Conservation (phyloP, 1,140 invertebrate species). For the Oryctes rhinoceros region DNA sequence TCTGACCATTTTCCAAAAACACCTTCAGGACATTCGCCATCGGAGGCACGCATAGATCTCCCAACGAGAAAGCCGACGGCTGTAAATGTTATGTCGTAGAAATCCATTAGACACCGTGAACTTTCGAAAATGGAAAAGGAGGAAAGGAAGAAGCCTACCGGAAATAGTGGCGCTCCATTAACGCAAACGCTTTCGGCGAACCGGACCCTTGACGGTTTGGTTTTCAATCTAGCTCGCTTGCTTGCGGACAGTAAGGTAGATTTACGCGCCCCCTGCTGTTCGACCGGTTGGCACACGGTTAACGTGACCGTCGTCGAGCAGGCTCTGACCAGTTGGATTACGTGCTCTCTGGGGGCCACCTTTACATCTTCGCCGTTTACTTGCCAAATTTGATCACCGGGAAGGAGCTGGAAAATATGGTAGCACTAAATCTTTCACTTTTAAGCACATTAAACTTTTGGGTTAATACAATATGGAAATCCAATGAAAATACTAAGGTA, state of each 20-base stretch:
- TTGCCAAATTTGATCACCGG: slow-evolving; percentile 88
- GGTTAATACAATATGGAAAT: too few relatives aligned
- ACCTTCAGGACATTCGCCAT: slow-evolving; percentile 94
- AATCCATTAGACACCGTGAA: not conserved
- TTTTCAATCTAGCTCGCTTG: slow-evolving; percentile 82
- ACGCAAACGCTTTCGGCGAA: slow-evolving; percentile 90
- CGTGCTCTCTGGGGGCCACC: slow-evolving; percentile 83
- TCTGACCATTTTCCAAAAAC: slow-evolving; percentile 94
- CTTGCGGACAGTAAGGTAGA: slow-evolving; percentile 87
- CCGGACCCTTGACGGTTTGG: slow-evolving; percentile 83
- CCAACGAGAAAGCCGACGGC: slow-evolving; percentile 79
- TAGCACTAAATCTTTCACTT: too few relatives aligned
- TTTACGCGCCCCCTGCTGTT: slow-evolving; percentile 73
- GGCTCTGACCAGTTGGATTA: slow-evolving; percentile 86
- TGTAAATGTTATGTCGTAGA: slow-evolving; percentile 60
- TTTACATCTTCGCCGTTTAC: slow-evolving; percentile 92
- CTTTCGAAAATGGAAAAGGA: not conserved
- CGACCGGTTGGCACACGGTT: slow-evolving; percentile 82
- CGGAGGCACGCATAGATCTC: slow-evolving; percentile 83
- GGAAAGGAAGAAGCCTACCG: slow-evolving; percentile 64
- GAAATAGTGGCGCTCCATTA: slow-evolving; percentile 81
- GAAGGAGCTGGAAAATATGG: slow-evolving; percentile 69
- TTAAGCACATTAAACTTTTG: too few relatives aligned
- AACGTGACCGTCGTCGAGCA: slow-evolving; percentile 79
- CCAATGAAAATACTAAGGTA: too few relatives aligned